These are phyloP conservation scores for Bubo scandiacus DNA, from an alignment of 2,113 vertebrate species.

Conservation along the genomic window DNA sequence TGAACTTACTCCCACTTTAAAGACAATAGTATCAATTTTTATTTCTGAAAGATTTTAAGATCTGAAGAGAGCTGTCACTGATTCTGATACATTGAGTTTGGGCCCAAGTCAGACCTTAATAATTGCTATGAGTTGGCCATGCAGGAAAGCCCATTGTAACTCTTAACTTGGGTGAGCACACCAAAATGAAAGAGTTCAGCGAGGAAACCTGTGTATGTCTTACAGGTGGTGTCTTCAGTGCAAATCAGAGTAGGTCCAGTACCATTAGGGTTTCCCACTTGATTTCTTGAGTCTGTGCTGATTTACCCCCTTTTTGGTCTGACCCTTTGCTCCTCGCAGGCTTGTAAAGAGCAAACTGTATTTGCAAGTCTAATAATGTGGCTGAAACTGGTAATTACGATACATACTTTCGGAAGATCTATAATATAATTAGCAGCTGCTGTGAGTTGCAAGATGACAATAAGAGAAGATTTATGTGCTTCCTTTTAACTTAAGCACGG, in stretches of 20 bases:
- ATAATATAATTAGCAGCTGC: slow-evolving; percentile 71
- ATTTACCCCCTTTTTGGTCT: background rate
- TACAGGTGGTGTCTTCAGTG: background rate
- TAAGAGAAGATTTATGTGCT: slow-evolving; percentile 71
- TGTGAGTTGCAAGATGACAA: slow-evolving; percentile 72
- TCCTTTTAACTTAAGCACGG: slow-evolving; percentile 68
- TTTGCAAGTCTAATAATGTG: slow-evolving; percentile 65
- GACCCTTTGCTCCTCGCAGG: background rate
- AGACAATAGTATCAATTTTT: background rate
- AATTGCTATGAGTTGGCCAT: background rate
- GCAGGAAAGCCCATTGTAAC: background rate
- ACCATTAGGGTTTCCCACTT: background rate
- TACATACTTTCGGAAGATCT: slow-evolving; percentile 60
- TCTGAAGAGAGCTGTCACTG: background rate
- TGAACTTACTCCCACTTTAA: background rate
- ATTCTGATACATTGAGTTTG: background rate
- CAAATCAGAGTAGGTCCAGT: background rate
- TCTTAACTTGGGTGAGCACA: background rate
- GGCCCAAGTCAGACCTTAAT: background rate
- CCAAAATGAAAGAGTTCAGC: background rate
- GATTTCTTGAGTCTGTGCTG: background rate
- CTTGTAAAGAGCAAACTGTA: slow-evolving; percentile 32
- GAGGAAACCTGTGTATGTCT: background rate
- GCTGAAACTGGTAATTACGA: slow-evolving; percentile 51
- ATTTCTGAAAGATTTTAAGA: background rate